Base-by-base conservation (phyloP, 2,888 invertebrate species). In the Slavum lentiscoides region DNA sequence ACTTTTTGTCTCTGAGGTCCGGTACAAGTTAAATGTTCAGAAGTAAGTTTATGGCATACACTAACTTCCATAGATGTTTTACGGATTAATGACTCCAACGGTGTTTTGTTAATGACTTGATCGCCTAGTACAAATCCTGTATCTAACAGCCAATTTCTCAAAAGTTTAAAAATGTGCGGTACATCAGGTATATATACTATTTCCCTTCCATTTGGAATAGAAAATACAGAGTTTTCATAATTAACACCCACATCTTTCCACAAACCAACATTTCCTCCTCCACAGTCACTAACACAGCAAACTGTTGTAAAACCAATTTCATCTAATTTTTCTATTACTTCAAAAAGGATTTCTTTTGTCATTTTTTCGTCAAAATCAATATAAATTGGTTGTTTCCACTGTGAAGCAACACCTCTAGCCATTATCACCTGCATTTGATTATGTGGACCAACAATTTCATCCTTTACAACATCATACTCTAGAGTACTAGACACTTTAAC, bases 351-450 rank as follows among this genome's bases (percentile, higher is more conserved):
- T n/a, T n/a, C n/a, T n/a, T n/a, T n/a, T n/a, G n/a, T n/a, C 74
- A 74, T 82, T 37, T 74, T 66, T n/a, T 21, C 7, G n/a, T 74
- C 82, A 59, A 74, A 82, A 55, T 37, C 74, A 6, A 74, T 68
- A 62, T 21, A 82, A 13, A 82, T 30, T 0, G 61, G 74, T 61
- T 74, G 74, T 61, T 82, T 82, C 74, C 82, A 82, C 7, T 74
- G 59, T n/a, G 53, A 49, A 4, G 69, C 53, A 9, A 82, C 30
- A 0, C 68, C 62, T 15, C 81, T 7, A 39, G 74, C 81, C 68
- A 74, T 81, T 4, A 81, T 23, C 5, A 74, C 68, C 37, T 82
- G 74, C 61, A 82, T 64, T 82, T 82, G 43, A 5, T 21, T 69
- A 17, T 61, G 53, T 13, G 74, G 67, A 37, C 43, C 68, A 43